These are phyloP conservation scores for Lagopus muta DNA, from an alignment of 2,113 vertebrate species.

Conservation along the genomic window DNA sequence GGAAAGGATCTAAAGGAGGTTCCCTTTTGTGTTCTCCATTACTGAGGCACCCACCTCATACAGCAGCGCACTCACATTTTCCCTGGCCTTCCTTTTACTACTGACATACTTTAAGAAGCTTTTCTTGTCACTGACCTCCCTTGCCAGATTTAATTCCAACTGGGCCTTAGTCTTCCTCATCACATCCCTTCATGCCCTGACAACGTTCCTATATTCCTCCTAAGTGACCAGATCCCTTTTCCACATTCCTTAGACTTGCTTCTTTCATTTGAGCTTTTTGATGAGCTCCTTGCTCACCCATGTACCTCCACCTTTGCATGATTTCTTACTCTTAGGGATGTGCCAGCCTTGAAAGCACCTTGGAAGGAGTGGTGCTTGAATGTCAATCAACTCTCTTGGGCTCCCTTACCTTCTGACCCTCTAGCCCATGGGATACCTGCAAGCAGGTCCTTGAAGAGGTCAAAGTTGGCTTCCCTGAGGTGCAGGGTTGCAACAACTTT, in stretches of 20 bases:
- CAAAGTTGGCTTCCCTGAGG: not conserved
- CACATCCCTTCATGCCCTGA: not conserved
- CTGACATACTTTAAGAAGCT: not conserved
- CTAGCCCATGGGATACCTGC: too few relatives aligned
- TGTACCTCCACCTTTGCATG: not conserved
- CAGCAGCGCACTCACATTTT: too few relatives aligned
- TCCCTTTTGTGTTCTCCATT: not conserved
- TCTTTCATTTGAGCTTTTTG: not conserved
- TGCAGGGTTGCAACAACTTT: not conserved
- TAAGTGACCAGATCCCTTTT: not conserved
- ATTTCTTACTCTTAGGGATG: not conserved
- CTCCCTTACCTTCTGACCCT: not conserved
- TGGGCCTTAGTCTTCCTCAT: not conserved
- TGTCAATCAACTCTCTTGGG: not conserved
- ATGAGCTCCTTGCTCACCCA: too few relatives aligned
- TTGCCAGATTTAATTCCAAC: not conserved
- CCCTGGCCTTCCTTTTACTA: not conserved
- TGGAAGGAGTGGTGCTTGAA: not conserved
- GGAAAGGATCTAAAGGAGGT: not conserved
- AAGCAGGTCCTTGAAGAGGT: not conserved
- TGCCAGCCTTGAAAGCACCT: not conserved
- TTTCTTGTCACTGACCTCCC: not conserved
- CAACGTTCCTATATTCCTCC: not conserved
- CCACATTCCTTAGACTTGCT: not conserved
- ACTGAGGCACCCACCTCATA: too few relatives aligned